Percentiles rank a stretch among this genome's conserved stretches.
phyloP scores from a whole-genome alignment of 2,888 invertebrate genomes.

The Lithophane ornitopus region DNA sequence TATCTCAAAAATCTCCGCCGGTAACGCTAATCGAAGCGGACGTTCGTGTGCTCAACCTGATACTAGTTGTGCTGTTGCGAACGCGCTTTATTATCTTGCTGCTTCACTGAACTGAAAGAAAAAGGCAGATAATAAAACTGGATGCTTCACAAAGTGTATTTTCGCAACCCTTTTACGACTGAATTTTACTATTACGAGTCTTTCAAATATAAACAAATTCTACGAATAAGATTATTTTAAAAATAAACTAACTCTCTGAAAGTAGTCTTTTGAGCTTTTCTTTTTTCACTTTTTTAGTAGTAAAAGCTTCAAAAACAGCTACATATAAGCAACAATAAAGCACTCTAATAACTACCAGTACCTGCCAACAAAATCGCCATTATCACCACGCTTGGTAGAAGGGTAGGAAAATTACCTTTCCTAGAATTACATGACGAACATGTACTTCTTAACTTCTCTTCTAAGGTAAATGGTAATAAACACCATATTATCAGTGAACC shows the following conservation, averaged over 20 bases:
- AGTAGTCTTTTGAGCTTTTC: not conserved
- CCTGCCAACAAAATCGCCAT: not conserved
- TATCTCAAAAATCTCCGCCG: constrained; percentile 80
- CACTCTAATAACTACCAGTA: not conserved
- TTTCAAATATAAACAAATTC: constrained; percentile 35
- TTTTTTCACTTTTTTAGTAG: not conserved
- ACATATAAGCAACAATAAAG: not conserved
- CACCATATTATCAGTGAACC: constrained; percentile 44
- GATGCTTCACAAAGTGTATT: constrained; percentile 23
- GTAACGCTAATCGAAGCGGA: constrained; percentile 68
- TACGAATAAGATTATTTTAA: not conserved
- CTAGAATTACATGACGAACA: not conserved
- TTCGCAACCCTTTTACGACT: constrained; percentile 21
- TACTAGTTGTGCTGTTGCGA: constrained; percentile 47
- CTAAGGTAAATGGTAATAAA: constrained; percentile 33
- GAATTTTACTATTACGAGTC: constrained; percentile 26
- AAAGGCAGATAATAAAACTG: constrained; percentile 35
- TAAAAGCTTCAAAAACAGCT: not conserved
- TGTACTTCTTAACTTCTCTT: not conserved
- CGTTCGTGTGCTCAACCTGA: constrained; percentile 56
- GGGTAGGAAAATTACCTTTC: not conserved
- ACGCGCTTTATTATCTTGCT: constrained; percentile 32
- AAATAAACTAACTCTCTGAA: constrained; percentile 17
- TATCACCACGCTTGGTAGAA: not conserved
- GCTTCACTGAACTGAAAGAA: constrained; percentile 41